Evolutionary conservation across 2,888 invertebrate species (phyloP).

Genomic region (Leucophenga montana): DNA sequence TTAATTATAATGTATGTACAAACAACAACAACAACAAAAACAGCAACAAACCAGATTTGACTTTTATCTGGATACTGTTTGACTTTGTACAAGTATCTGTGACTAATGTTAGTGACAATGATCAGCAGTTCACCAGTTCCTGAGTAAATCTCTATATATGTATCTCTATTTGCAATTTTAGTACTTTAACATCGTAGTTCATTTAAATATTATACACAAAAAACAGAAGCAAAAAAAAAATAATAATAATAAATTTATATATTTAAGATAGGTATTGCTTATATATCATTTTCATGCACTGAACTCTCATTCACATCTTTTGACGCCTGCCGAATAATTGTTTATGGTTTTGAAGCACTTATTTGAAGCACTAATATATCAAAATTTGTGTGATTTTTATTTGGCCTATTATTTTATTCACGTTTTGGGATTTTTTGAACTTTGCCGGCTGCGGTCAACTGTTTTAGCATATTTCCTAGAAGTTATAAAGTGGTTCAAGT

Average conservation of each 20-base stretch:
- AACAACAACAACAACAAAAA: neutral
- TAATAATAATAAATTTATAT: neutral
- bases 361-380: neutral
- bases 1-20: neutral
- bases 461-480: neutral
- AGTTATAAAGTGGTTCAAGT: neutral
- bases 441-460: neutral
- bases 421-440: neutral
- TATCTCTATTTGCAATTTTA: neutral
- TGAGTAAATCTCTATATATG: neutral
- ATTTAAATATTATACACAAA: neutral
- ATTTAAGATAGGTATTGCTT: neutral
- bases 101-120: conserved; percentile 39
- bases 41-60: conserved; percentile 42
- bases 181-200: neutral
- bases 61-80: conserved; percentile 34
- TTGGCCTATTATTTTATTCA: neutral
- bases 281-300: neutral
- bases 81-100: conserved; percentile 18
- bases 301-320: conserved; percentile 3
- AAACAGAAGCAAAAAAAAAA: neutral
- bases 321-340: no score
- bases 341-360: neutral
- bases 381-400: neutral
- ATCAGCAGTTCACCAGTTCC: conserved; percentile 13